phyloP scores from a whole-genome alignment of 2,113 vertebrate genomes.

The Dasypus novemcinctus region DNA sequence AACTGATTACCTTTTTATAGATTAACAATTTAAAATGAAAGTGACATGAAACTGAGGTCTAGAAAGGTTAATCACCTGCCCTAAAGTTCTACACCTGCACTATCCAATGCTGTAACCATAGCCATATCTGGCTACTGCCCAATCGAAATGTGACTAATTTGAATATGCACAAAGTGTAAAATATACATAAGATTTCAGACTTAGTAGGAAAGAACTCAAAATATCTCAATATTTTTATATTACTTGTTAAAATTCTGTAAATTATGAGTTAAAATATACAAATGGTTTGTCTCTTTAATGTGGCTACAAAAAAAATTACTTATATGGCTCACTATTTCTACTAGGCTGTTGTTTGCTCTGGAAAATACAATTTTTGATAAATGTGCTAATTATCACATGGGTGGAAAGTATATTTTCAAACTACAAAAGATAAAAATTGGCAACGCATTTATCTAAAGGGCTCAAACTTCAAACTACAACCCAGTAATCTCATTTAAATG shows the following conservation, averaged over 20 bases:
- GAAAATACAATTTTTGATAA: neutral
- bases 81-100: neutral
- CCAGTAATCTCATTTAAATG: conserved; percentile 53
- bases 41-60: neutral
- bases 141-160: neutral
- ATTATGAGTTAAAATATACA: neutral
- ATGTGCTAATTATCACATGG: neutral
- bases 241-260: conserved; percentile 5
- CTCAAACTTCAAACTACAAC: conserved; percentile 48
- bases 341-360: neutral
- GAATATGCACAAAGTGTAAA: neutral
- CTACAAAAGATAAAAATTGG: neutral
- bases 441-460: conserved; percentile 14
- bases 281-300: neutral
- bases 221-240: neutral
- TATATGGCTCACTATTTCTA: neutral
- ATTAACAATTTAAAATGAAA: conserved; percentile 29
- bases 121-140: neutral
- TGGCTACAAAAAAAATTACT: neutral
- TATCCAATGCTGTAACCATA: neutral
- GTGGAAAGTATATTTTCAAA: conserved; percentile 7
- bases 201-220: neutral
- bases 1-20: conserved; percentile 13
- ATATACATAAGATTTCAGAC: neutral
- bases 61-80: neutral